These are phyloP conservation scores for Solenopsis fugax DNA, from an alignment of 1,140 invertebrate genomes.

Conservation along the genomic window DNA sequence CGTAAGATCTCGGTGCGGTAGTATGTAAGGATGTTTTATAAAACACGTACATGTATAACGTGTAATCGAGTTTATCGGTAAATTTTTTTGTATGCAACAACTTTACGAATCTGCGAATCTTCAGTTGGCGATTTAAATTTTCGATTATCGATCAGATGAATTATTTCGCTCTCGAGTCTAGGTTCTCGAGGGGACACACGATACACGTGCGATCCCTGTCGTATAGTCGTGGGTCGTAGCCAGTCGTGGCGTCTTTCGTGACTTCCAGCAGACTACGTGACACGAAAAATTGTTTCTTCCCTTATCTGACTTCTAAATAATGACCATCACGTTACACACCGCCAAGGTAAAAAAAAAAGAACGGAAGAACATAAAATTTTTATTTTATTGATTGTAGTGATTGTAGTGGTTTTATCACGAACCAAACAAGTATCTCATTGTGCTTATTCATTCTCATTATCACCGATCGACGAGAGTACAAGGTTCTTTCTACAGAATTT, in stretches of 20 bases:
- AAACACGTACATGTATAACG: too few species aligned
- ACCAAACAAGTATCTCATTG: not conserved
- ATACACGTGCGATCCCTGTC: not conserved
- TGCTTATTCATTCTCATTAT: conserved; percentile 35
- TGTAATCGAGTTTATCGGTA: too few species aligned
- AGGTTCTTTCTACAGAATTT: not conserved
- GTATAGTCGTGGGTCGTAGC: not conserved
- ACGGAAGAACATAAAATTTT: not conserved
- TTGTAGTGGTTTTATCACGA: not conserved
- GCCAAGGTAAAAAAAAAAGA: not conserved
- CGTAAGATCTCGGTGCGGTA: too few species aligned
- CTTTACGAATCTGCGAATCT: not conserved
- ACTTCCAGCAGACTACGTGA: not conserved
- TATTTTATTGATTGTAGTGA: not conserved
- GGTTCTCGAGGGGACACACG: too few species aligned
- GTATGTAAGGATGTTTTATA: too few species aligned
- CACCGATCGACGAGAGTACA: not conserved
- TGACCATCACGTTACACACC: not conserved
- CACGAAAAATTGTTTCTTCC: not conserved
- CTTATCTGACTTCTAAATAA: not conserved
- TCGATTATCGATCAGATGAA: not conserved
- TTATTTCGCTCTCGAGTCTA: not conserved
- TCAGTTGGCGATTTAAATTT: not conserved
- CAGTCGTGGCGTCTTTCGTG: too few species aligned
- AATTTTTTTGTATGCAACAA: too few species aligned